phyloP scores from a whole-genome alignment of 2,888 invertebrate genomes.

The Mimumesa dahlbomi region DNA sequence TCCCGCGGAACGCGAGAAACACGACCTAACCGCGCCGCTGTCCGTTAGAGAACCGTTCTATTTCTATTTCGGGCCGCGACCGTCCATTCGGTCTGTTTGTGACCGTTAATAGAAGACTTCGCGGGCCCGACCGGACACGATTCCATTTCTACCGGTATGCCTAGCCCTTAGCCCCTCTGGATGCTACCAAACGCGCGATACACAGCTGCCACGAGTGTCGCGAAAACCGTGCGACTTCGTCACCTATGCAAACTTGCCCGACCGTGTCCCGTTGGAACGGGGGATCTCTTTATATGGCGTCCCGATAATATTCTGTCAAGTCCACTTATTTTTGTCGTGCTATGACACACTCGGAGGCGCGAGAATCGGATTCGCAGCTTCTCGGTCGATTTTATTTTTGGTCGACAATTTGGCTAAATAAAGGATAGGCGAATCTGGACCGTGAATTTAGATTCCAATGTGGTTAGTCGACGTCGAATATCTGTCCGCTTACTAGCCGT shows the following conservation, averaged over 20 bases:
- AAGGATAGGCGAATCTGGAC: conserved; percentile 31
- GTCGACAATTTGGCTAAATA: conserved; percentile 39
- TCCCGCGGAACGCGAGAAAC: conserved; percentile 70
- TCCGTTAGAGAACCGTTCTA: conserved; percentile 67
- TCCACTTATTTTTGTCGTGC: too few relatives aligned
- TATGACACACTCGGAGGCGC: too few relatives aligned
- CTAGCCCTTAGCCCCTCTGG: too few relatives aligned
- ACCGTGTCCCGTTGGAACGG: too few relatives aligned
- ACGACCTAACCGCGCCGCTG: conserved; percentile 65
- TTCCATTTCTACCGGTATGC: too few relatives aligned
- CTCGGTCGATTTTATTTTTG: conserved; percentile 31
- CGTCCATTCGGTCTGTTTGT: conserved; percentile 76
- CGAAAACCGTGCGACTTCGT: too few relatives aligned
- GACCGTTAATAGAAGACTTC: conserved; percentile 72
- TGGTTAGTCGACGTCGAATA: conserved; percentile 26
- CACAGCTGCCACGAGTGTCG: too few relatives aligned
- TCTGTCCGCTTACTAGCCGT: conserved; percentile 12
- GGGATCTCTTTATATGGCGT: too few relatives aligned
- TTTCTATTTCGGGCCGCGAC: conserved; percentile 73
- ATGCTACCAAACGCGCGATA: too few relatives aligned
- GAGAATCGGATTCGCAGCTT: conserved; percentile 6
- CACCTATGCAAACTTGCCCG: too few relatives aligned
- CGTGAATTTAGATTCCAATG: conserved; percentile 35
- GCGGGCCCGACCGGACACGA: conserved; percentile 26
- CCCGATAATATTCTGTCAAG: too few relatives aligned